Evolutionary conservation across 2,888 invertebrate species (phyloP), one percentile per base, ranked within the genome.

Genomic region (Aethes cnicana): DNA sequence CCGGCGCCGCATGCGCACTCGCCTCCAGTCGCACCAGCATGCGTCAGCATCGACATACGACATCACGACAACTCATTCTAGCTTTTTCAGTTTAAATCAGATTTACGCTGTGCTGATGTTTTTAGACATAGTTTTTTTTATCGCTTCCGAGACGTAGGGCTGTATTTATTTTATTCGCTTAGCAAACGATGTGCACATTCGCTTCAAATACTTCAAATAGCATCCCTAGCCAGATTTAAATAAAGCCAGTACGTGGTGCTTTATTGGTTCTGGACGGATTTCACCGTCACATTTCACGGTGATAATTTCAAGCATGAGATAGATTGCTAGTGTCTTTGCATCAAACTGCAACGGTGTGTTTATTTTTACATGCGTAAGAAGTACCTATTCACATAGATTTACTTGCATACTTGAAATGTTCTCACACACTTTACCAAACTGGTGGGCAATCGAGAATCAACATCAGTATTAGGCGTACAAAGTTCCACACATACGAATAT

Each of bases 31-130:
- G 50, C 30, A 56, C 56, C 46, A 18, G 42, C 42, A 39, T 32
- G 49, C 57, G 49, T 55, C 57, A 57, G 53, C 63, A 43, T 58
- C 63, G 65, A 68, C 65, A 61, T 53, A 61, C 66, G 66, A 72
- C 56, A 55, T 68, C 72, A 75, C 76, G 68, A 77, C 80, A 81
- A 61, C 59, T 74, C 82, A 81, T 82, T 66, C 65, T 69, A 75
- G 84, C 84, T 84, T 81, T 76, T 52, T 54, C 33, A 61, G 59
- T 62, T 72, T 74, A 73, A n/a, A n/a, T 69, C 68, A 69, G 67
- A 68, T 41, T 69, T 74, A 69, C 63, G 78, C 79, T 78, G 77
- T 76, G 82, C 81, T 80, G 77, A 71, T 80, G 69, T 66, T 71
- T 69, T 69, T 74, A 77, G 72, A 74, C 57, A 72, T 77, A 74